phyloP scores from a whole-genome alignment of 2,888 invertebrate genomes.

The Ophioninae sp. region DNA sequence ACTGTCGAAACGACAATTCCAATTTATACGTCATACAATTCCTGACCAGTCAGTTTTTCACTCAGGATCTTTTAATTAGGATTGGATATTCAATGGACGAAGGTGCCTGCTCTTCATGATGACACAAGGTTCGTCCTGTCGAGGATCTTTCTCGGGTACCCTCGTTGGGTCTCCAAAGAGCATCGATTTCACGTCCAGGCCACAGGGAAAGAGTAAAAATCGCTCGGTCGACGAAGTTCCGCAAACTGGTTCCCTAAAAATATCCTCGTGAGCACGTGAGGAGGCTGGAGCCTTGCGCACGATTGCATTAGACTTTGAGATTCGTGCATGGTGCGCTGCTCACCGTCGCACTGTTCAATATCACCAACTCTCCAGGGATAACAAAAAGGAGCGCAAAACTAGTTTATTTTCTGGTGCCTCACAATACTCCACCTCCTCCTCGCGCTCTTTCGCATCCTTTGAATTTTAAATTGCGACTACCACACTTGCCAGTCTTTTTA shows the following conservation, averaged over 20 bases:
- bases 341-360: constrained; percentile 34
- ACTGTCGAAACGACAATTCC: too few species aligned
- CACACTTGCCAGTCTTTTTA: constrained; percentile 41
- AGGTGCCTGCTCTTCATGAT: constrained; percentile 20
- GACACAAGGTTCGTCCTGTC: neutral
- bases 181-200: constrained; percentile 48
- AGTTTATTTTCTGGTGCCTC: constrained; percentile 62
- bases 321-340: constrained; percentile 46
- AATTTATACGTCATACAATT: too few species aligned
- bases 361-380: constrained; percentile 29
- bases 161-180: constrained; percentile 15
- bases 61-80: too few species aligned
- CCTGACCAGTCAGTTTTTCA: too few species aligned
- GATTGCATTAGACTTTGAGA: constrained; percentile 69
- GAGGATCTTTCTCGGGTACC: constrained; percentile 1
- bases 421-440: constrained; percentile 22
- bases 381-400: constrained; percentile 60
- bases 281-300: constrained; percentile 56
- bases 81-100: neutral
- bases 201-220: constrained; percentile 43
- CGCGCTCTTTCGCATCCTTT: constrained; percentile 60
- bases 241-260: constrained; percentile 68
- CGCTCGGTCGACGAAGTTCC: constrained; percentile 50
- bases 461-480: constrained; percentile 65
- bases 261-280: constrained; percentile 60